Conservation (phyloP, 2,113 vertebrate species). For the Leptobrachium leishanense region DNA sequence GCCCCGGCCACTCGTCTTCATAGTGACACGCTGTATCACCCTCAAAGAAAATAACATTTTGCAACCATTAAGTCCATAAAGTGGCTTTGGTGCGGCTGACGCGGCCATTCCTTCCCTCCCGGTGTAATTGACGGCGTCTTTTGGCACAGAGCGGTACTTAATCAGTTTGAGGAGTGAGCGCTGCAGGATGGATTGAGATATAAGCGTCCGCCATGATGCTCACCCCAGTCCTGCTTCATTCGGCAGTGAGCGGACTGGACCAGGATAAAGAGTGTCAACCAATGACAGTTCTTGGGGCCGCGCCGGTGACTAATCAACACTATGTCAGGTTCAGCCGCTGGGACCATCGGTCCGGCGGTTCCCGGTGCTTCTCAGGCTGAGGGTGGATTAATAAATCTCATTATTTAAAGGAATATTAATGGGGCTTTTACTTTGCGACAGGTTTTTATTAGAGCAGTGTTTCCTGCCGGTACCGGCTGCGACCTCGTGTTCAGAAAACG, state of each 20-base stretch:
- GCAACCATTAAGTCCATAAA: slow-evolving; percentile 58
- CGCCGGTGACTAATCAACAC: background rate
- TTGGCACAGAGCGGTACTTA: slow-evolving; percentile 53
- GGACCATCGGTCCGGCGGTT: too few species aligned
- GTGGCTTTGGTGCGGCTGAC: slow-evolving; percentile 49
- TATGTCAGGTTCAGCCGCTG: background rate
- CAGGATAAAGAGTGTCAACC: background rate
- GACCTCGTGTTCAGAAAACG: too few species aligned
- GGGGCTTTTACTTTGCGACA: too few species aligned
- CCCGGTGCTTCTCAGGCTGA: too few species aligned
- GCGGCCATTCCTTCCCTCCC: slow-evolving; percentile 52
- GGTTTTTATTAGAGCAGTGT: too few species aligned
- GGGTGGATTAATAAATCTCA: too few species aligned
- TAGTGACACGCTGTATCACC: slow-evolving; percentile 55
- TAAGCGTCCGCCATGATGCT: background rate
- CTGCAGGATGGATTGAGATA: slow-evolving; percentile 4
- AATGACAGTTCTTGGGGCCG: background rate
- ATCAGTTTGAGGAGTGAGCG: slow-evolving; percentile 39
- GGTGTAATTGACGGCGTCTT: slow-evolving; percentile 47
- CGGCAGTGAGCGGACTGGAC: too few species aligned
- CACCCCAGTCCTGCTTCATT: background rate
- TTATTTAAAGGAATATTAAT: too few species aligned
- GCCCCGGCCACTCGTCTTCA: background rate
- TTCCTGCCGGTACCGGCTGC: too few species aligned
- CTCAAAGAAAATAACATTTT: slow-evolving; percentile 51